A percentile compares a stretch with the other conserved stretches of the same genome.
Evolutionary conservation across 64 coral and sea anemone genomes (phyloP).

Genomic region (Orbicella faveolata): DNA sequence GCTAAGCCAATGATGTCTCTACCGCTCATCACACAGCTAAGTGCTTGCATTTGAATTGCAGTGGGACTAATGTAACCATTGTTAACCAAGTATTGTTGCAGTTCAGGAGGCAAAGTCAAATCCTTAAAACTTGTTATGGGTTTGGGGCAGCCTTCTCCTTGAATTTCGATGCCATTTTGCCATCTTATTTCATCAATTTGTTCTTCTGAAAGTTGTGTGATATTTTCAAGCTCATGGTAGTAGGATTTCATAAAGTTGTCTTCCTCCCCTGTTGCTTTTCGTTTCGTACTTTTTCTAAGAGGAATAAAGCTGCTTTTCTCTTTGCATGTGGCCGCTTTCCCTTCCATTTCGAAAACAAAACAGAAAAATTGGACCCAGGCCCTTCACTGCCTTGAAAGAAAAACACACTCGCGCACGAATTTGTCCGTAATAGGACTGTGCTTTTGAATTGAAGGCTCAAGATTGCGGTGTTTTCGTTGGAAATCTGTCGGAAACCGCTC

Average conservation of each 20-base stretch:
- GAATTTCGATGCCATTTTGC: constrained; percentile 83
- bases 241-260: constrained; percentile 80
- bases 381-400: neutral
- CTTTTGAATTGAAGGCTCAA: neutral
- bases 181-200: constrained; percentile 83
- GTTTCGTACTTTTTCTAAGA: constrained; percentile 71
- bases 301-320: constrained; percentile 68
- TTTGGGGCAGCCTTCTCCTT: constrained; percentile 88
- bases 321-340: neutral
- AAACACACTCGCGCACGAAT: neutral
- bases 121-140: constrained; percentile 84
- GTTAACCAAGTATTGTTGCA: constrained; percentile 66
- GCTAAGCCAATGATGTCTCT: constrained; percentile 96
- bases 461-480: neutral
- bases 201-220: constrained; percentile 69
- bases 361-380: too few species aligned
- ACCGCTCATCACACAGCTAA: constrained; percentile 97
- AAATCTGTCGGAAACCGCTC: neutral
- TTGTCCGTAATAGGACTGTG: neutral
- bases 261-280: constrained; percentile 68
- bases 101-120: constrained; percentile 63
- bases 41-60: constrained; percentile 95
- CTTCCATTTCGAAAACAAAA: constrained; percentile 19
- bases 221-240: constrained; percentile 69
- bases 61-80: constrained; percentile 75